Evolutionary conservation across 2,113 vertebrate genomes (phyloP).

Genomic region (Amblyopsis rosae): DNA sequence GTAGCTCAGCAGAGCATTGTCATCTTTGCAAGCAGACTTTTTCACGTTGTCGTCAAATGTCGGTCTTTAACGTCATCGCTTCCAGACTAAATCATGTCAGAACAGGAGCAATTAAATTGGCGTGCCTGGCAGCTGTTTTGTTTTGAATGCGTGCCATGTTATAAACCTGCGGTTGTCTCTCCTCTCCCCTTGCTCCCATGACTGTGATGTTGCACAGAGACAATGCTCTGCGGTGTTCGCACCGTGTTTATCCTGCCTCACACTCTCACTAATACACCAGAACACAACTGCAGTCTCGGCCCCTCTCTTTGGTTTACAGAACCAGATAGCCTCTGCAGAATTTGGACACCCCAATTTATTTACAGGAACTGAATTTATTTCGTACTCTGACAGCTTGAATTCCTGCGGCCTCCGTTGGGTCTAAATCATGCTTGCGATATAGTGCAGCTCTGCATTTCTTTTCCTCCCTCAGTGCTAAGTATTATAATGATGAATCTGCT

Average conservation of each 20-base stretch:
- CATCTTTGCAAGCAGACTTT: neutral
- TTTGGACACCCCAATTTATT: conserved; percentile 60
- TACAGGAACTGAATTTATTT: conserved; percentile 69
- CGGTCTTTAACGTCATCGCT: neutral
- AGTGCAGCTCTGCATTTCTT: conserved; percentile 63
- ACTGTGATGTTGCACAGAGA: conserved; percentile 22
- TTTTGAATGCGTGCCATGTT: conserved; percentile 8
- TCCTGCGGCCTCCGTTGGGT: conserved; percentile 60
- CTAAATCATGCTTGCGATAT: conserved; percentile 66
- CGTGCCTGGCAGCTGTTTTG: conserved; percentile 27
- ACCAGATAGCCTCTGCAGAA: conserved; percentile 50
- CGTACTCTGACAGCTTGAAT: conserved; percentile 64
- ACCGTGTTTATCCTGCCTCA: conserved; percentile 29
- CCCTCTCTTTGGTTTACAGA: conserved; percentile 50
- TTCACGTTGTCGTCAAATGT: conserved; percentile 6
- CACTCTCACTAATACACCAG: conserved; percentile 31
- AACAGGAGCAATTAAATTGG: conserved; percentile 2
- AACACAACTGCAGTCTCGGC: conserved; percentile 32
- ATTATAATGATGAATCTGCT: conserved; percentile 80
- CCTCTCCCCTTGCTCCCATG: conserved; percentile 11
- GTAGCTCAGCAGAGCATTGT: conserved; percentile 8
- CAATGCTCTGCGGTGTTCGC: conserved; percentile 26
- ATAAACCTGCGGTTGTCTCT: conserved; percentile 12
- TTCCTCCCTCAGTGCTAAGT: conserved; percentile 69
- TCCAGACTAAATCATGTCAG: conserved; percentile 8